A percentile compares a stretch with the other conserved stretches of the same genome.
Conservation (phyloP, 2,113 vertebrate species). For the Monarcha castaneiventris region DNA sequence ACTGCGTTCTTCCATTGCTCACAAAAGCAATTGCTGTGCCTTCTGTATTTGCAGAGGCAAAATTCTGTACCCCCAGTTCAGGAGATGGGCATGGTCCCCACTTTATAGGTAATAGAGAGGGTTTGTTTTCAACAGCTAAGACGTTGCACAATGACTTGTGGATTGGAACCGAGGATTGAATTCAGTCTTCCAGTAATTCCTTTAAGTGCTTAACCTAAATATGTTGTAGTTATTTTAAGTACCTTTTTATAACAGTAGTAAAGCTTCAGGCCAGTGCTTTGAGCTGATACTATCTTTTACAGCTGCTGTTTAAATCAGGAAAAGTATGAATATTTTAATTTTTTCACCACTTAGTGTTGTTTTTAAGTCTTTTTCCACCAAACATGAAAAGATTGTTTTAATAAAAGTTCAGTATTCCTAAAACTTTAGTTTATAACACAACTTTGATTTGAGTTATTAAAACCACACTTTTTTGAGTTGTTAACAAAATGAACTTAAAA, state of each 20-base stretch:
- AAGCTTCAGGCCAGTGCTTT: slow-evolving; percentile 28
- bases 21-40: fast-evolving
- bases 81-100: neutral
- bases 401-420: neutral
- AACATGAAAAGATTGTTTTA: neutral
- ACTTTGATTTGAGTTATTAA: neutral
- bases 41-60: neutral
- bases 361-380: neutral
- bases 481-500: neutral
- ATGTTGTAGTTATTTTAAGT: slow-evolving; percentile 59
- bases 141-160: neutral
- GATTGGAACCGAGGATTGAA: slow-evolving; percentile 31
- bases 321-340: neutral
- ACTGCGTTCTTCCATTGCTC: neutral
- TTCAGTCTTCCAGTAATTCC: slow-evolving; percentile 50
- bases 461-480: neutral
- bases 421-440: neutral
- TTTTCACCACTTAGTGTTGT: neutral
- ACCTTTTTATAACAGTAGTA: slow-evolving; percentile 49
- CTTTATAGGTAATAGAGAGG: neutral
- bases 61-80: neutral
- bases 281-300: neutral
- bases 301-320: neutral
- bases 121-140: slow-evolving; percentile 5
- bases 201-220: slow-evolving; percentile 65